Conservation (phyloP, 2,113 vertebrate species). For the Alaudala cheleensis region DNA sequence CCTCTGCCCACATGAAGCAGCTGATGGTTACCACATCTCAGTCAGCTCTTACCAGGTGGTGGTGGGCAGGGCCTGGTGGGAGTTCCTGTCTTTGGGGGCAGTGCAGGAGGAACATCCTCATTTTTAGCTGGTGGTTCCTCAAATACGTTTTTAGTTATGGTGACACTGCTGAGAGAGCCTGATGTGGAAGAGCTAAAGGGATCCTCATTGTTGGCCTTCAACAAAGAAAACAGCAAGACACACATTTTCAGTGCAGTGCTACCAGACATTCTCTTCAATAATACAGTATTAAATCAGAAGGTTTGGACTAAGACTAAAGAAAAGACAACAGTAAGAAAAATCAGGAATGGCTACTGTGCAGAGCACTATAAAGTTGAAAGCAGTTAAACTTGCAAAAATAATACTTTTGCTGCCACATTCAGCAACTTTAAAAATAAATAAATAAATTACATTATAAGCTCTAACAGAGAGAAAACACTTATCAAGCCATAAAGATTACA, state of each 20-base stretch:
- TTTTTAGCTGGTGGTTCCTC: constrained; percentile 79
- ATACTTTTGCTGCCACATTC: not conserved
- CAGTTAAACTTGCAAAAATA: not conserved
- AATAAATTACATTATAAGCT: not conserved
- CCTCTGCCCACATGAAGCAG: not conserved
- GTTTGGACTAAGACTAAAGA: not conserved
- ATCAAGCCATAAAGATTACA: not conserved
- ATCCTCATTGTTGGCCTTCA: constrained; percentile 83
- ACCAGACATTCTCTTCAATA: not conserved
- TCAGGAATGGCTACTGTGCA: not conserved
- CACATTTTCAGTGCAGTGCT: not conserved
- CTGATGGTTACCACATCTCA: not conserved
- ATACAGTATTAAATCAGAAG: not conserved
- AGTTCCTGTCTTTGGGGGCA: constrained; percentile 94
- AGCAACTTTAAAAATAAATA: not conserved
- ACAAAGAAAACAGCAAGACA: constrained; percentile 23
- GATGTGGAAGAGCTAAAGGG: constrained; percentile 76
- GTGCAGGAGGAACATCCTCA: constrained; percentile 89
- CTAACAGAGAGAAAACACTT: not conserved
- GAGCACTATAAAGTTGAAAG: not conserved
- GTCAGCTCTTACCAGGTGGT: constrained; percentile 85
- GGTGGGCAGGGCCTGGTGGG: constrained; percentile 94
- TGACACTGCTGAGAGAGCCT: constrained; percentile 37
- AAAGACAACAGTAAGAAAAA: not conserved
- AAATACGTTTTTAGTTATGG: constrained; percentile 85